phyloP scores from a whole-genome alignment of 2,113 vertebrate species.

The Todiramphus saurophagus region DNA sequence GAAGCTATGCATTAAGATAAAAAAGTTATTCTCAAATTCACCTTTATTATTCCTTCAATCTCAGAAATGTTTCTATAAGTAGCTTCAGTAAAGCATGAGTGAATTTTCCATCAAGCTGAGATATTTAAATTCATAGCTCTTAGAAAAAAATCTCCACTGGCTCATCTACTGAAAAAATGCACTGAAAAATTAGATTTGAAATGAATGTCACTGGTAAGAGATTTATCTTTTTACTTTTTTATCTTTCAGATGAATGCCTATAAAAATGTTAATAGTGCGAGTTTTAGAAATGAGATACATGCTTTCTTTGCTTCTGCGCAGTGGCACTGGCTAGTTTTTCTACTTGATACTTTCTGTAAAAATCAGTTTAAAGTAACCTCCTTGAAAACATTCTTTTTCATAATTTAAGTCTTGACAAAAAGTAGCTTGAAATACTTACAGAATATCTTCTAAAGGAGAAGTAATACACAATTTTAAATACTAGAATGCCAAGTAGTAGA shows the following conservation, averaged over 20 bases:
- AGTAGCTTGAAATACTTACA: neutral
- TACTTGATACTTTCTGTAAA: neutral
- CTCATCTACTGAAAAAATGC: neutral
- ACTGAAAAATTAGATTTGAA: neutral
- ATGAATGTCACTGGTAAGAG: neutral
- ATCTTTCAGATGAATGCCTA: neutral
- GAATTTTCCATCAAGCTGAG: neutral
- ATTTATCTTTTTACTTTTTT: neutral
- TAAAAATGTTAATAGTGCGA: neutral
- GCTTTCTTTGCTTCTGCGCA: neutral
- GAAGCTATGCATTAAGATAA: neutral
- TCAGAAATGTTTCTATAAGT: neutral
- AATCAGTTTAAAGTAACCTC: neutral
- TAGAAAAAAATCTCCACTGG: neutral
- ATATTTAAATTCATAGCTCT: neutral
- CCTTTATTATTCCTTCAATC: neutral
- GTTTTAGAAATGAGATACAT: accelerated
- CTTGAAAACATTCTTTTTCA: neutral
- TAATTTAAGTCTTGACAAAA: neutral
- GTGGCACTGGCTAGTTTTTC: neutral
- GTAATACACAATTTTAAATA: neutral
- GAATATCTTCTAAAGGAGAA: neutral
- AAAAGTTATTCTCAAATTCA: neutral
- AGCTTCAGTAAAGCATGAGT: neutral
- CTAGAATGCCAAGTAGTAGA: neutral